Evolutionary conservation across 2,797 vertebrate genomes (phyloP), one percentile per base, ranked within the genome.

Genomic region (Meda fulgida): DNA sequence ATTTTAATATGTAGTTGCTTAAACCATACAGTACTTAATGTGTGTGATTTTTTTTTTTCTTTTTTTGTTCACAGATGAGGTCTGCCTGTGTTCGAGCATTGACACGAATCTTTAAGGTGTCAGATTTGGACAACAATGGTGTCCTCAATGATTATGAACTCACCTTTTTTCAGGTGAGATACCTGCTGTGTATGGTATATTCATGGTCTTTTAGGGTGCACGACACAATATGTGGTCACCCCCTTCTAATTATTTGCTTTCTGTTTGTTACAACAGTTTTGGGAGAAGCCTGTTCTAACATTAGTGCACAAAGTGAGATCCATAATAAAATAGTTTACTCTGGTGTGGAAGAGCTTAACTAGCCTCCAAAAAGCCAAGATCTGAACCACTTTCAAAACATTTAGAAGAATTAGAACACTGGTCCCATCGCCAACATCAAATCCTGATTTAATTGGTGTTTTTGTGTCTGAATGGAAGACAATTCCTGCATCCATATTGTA

Each of bases 61-160:
- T 73, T 5, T 43, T 75, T 34, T 4, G 21, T 48, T 83, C 53
- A 29, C 87, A 99, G 98, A 97, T 99, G 96, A 99, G 97, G 89
- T 92, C 96, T 53, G 95, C 96, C 43, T 99, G 98, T 92, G 92
- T 97, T 65, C 97, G 97, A 93, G 97, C 97, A 31, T 94, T 99
- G 84, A 98, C 96, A 73, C 97, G 98, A 75, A 97, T 99, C 93
- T 99, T 99, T 90, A 98, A 97, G 90, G 96, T 99, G 91, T 98
- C 98, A 0, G 98, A 99, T 92, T 92, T 97, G 79, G 97, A 99
- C 92, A 99, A 99, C 3, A 97, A 99, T 34, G 97, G 97, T 8
- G 95, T 96, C 73, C 96, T 99, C 63, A 99, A 96, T 5, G 98
- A 99, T 89, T 94, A 94, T 2, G 97, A 99, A 87, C 97, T 99